phyloP scores from a whole-genome alignment of 2,113 vertebrate species.

The Thryonomys swinderianus region DNA sequence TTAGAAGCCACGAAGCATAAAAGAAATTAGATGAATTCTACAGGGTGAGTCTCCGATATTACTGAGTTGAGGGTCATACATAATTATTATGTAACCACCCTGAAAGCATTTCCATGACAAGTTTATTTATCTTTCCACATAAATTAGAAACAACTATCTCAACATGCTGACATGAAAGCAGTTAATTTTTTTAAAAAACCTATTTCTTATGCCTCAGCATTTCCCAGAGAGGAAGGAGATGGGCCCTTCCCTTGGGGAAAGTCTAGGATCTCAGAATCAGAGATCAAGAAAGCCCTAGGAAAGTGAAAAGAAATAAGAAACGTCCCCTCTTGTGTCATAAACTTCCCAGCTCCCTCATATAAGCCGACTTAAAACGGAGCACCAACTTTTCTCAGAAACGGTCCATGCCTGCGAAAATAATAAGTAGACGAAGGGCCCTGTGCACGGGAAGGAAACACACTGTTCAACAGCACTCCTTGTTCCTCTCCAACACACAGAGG shows the following conservation, averaged over 20 bases:
- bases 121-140: constrained; percentile 68
- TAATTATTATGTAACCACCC: constrained; percentile 54
- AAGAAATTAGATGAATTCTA: neutral
- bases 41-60: neutral
- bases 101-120: constrained; percentile 24
- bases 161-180: constrained; percentile 52
- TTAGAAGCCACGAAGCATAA: neutral
- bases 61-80: neutral
- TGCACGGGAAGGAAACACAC: neutral
- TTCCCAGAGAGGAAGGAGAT: constrained; percentile 51
- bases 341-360: neutral
- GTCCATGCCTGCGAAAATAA: neutral
- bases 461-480: neutral
- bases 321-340: neutral
- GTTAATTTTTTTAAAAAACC: too few relatives aligned
- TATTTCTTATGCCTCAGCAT: constrained; percentile 66
- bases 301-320: neutral
- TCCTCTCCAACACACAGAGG: neutral
- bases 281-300: neutral
- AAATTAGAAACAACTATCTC: constrained; percentile 67
- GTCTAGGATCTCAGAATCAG: constrained; percentile 30
- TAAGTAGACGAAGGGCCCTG: neutral
- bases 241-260: neutral
- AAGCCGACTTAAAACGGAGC: neutral
- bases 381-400: constrained; percentile 2